Conservation (phyloP, 2,797 vertebrate species). For the Acrossocheilus wenchowensis region DNA sequence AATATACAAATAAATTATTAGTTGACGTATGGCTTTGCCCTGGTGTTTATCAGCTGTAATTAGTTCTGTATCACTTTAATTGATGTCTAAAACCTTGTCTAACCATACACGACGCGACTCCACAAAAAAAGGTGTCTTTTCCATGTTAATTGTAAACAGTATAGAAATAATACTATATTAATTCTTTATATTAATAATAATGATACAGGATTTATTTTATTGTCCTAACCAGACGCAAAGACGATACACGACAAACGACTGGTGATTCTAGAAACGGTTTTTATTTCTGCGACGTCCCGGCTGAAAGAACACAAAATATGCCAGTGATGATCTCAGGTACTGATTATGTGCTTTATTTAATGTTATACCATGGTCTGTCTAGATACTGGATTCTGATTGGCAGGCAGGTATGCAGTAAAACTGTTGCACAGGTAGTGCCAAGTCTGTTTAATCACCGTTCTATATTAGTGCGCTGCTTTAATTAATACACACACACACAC, state of each 20-base stretch:
- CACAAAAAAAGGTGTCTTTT: background rate
- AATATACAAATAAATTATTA: slow-evolving; percentile 59
- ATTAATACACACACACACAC: too few relatives aligned
- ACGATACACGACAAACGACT: background rate
- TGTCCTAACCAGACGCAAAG: background rate
- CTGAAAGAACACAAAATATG: background rate
- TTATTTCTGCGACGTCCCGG: background rate
- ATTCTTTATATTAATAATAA: background rate
- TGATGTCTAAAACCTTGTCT: background rate
- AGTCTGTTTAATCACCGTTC: too few relatives aligned
- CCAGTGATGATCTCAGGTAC: background rate
- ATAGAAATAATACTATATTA: background rate
- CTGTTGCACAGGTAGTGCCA: too few relatives aligned
- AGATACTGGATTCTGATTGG: too few relatives aligned
- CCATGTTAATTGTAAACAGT: background rate
- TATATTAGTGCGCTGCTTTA: too few relatives aligned
- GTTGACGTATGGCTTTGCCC: slow-evolving; percentile 16
- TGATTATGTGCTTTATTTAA: background rate
- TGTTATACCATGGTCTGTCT: too few relatives aligned
- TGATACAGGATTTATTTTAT: background rate
- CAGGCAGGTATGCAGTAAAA: too few relatives aligned
- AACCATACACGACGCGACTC: background rate
- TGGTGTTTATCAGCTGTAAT: background rate
- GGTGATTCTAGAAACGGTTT: background rate
- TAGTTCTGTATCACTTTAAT: background rate